Conservation (phyloP, 2,797 vertebrate genomes). For the Chaunax sp. region DNA sequence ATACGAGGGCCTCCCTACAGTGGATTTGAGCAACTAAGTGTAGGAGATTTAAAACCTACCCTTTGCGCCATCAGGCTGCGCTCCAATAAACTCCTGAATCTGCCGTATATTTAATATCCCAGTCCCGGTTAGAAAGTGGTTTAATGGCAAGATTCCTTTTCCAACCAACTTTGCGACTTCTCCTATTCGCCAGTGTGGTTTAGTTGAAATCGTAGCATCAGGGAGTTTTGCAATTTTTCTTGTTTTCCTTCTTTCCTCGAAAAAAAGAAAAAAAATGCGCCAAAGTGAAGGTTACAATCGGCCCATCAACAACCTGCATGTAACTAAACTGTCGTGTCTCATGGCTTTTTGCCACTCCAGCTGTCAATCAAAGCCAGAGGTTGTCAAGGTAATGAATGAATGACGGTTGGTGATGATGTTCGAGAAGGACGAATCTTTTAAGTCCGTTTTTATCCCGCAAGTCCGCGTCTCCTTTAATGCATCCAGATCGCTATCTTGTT, state of each 20-base stretch:
- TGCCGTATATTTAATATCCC: constrained; percentile 99
- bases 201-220: constrained; percentile 85
- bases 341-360: constrained; percentile 99
- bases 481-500: constrained; percentile 91
- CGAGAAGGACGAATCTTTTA: constrained; percentile 94
- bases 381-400: constrained; percentile 99
- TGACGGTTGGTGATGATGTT: constrained; percentile 99
- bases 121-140: constrained; percentile 96
- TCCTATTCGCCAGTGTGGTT: constrained; percentile 89
- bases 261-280: constrained; percentile 87
- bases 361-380: constrained; percentile 99
- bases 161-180: constrained; percentile 91
- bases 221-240: constrained; percentile 88
- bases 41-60: constrained; percentile 98
- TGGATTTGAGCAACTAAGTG: constrained; percentile 93
- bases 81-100: constrained; percentile 99
- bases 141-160: constrained; percentile 88
- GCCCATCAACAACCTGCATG: constrained; percentile 99
- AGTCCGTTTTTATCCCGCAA: constrained; percentile 96
- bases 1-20: constrained; percentile 88
- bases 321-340: constrained; percentile 99
- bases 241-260: constrained; percentile 84
- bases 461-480: constrained; percentile 92
- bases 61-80: constrained; percentile 99
- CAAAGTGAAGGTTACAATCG: constrained; percentile 96